Evolutionary conservation across 2,888 invertebrate genomes (phyloP).

Genomic region (Druceiella hillmani): DNA sequence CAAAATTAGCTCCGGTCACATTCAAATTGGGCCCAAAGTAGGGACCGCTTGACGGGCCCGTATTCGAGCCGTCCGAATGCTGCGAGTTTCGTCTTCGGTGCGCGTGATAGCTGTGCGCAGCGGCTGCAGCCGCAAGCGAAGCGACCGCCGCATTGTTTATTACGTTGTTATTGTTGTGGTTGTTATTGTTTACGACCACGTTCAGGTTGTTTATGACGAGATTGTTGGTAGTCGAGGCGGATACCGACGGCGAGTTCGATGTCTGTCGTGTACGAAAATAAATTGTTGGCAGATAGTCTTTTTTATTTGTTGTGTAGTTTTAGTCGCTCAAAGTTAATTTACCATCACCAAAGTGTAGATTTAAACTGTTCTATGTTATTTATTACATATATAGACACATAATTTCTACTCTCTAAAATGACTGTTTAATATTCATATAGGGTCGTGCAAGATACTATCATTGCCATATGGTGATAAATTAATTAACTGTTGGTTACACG

Average conservation of each 20-base stretch:
- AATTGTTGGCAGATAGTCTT: constrained; percentile 1
- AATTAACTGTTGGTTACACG: no score
- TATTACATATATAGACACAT: no score
- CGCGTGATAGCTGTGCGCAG: constrained; percentile 46
- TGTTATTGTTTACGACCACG: constrained; percentile 51
- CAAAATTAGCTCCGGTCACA: constrained; percentile 40
- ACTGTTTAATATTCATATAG: no score
- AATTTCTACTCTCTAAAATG: no score
- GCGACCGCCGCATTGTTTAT: constrained; percentile 50
- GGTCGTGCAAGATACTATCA: no score
- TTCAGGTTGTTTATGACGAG: constrained; percentile 48
- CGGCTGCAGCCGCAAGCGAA: constrained; percentile 46
- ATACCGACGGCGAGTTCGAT: constrained; percentile 43
- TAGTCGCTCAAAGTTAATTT: no score
- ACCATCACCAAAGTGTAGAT: no score
- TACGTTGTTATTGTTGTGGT: constrained; percentile 50
- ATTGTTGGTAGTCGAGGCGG: constrained; percentile 50
- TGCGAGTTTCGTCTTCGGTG: constrained; percentile 46
- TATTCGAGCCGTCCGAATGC: constrained; percentile 37
- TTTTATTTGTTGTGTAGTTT: constrained; percentile 14
- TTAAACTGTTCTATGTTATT: no score
- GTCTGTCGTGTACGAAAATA: constrained; percentile 32
- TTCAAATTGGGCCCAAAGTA: constrained; percentile 47
- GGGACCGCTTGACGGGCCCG: constrained; percentile 35
- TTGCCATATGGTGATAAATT: no score